phyloP scores from a whole-genome alignment of 2,888 invertebrate species.

The Iphiclides podalirius region DNA sequence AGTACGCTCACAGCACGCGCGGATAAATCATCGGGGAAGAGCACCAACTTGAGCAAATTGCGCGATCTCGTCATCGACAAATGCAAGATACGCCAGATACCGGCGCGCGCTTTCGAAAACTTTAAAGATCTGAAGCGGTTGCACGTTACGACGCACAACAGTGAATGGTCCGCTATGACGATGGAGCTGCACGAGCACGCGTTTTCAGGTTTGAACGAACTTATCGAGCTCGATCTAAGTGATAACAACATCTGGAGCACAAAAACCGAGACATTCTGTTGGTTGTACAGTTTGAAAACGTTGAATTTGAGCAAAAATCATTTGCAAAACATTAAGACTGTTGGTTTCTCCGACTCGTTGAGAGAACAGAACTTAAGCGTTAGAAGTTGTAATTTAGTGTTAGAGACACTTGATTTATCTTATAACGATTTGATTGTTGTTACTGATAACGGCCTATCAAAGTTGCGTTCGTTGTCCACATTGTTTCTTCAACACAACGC shows the following conservation, averaged over 20 bases:
- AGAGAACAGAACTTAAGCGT: conserved; percentile 78
- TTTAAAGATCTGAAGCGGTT: conserved; percentile 84
- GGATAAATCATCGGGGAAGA: conserved; percentile 68
- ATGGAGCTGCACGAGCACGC: conserved; percentile 86
- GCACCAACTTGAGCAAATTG: conserved; percentile 82
- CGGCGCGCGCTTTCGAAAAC: conserved; percentile 84
- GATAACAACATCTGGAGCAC: conserved; percentile 89
- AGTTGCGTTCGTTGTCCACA: conserved; percentile 83
- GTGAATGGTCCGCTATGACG: conserved; percentile 89
- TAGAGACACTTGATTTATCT: conserved; percentile 86
- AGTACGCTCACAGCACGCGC: conserved; percentile 81
- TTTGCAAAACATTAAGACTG: conserved; percentile 86
- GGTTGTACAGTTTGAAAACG: conserved; percentile 83
- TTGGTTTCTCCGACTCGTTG: conserved; percentile 86
- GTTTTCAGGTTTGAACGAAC: conserved; percentile 83
- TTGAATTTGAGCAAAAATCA: conserved; percentile 89
- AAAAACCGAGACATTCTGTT: conserved; percentile 86
- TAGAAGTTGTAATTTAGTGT: conserved; percentile 84
- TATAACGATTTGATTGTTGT: conserved; percentile 86
- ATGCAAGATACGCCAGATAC: conserved; percentile 88
- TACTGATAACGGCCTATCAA: conserved; percentile 84
- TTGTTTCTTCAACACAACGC: conserved; percentile 88
- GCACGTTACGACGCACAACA: conserved; percentile 86
- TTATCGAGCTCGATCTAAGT: conserved; percentile 84
- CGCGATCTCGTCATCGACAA: conserved; percentile 85